Conservation (phyloP, 2,113 vertebrate genomes). For the Urocitellus parryii region DNA sequence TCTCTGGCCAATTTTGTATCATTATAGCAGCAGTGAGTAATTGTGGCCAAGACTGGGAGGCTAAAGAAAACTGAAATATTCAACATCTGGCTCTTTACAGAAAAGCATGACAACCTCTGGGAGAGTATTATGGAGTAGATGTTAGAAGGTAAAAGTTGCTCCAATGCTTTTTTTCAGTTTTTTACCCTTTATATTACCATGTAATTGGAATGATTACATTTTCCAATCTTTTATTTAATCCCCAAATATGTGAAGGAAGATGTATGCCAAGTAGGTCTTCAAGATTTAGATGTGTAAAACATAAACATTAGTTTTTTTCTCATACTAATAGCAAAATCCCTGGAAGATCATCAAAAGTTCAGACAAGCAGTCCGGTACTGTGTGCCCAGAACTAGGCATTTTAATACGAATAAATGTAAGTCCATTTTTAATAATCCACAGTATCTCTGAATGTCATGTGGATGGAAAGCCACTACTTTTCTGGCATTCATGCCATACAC, state of each 20-base stretch:
- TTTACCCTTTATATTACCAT: not conserved
- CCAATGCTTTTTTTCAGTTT: not conserved
- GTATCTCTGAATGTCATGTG: not conserved
- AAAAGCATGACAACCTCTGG: not conserved
- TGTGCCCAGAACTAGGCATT: constrained; percentile 57
- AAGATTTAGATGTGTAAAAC: not conserved
- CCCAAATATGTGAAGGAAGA: not conserved
- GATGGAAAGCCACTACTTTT: constrained; percentile 50
- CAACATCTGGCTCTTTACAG: not conserved
- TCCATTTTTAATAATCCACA: constrained; percentile 35
- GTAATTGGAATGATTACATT: not conserved
- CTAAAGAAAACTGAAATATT: not conserved
- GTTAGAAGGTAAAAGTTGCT: not conserved
- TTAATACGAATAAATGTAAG: constrained; percentile 50
- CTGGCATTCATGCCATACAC: constrained; percentile 49
- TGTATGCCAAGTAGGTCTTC: not conserved
- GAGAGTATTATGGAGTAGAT: not conserved
- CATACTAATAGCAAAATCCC: not conserved
- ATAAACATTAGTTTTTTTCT: constrained; percentile 4
- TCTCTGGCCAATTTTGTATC: not conserved
- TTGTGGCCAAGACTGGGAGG: not conserved
- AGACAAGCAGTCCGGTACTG: not conserved
- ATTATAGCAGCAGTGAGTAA: not conserved
- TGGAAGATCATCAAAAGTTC: constrained; percentile 14
- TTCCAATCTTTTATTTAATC: not conserved